Evolutionary conservation across 2,888 invertebrate species (phyloP).

Genomic region (Caenorhabditis doughertyi): DNA sequence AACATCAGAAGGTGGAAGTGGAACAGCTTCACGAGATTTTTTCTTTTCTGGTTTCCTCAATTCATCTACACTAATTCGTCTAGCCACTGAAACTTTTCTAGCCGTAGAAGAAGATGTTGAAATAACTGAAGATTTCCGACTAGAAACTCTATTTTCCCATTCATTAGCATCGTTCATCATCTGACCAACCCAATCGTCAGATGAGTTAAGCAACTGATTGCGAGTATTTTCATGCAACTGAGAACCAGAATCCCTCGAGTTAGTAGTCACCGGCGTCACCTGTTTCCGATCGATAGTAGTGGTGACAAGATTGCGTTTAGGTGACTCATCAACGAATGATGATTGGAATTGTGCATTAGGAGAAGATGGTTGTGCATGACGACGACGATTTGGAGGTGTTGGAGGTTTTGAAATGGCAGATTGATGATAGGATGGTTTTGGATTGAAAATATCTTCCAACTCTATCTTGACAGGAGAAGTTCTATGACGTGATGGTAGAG

Average conservation of each 20-base stretch:
- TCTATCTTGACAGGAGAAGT: conserved; percentile 54
- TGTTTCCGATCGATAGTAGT: conserved; percentile 56
- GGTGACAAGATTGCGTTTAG: conserved; percentile 18
- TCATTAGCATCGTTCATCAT: conserved; percentile 59
- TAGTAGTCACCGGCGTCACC: conserved; percentile 58
- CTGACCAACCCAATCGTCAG: conserved; percentile 54
- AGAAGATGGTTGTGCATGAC: conserved; percentile 16
- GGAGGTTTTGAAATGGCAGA: conserved; percentile 34
- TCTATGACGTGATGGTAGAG: conserved; percentile 53
- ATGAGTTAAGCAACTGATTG: conserved; percentile 45
- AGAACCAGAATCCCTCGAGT: conserved; percentile 52
- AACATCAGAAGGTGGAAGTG: conserved; percentile 55
- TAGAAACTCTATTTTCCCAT: conserved; percentile 37
- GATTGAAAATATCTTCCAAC: conserved; percentile 63
- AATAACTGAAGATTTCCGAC: conserved; percentile 34
- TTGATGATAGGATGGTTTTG: conserved; percentile 24
- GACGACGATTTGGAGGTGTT: conserved; percentile 33
- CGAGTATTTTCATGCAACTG: conserved; percentile 43
- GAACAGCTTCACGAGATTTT: conserved; percentile 38
- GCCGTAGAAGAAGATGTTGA: conserved; percentile 45
- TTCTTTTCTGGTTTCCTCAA: conserved; percentile 39
- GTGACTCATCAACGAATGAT: conserved; percentile 51
- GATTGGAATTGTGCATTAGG: conserved; percentile 29
- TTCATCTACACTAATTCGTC: conserved; percentile 58
- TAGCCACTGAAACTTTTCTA: conserved; percentile 48